Evolutionary conservation across 2,888 invertebrate genomes (phyloP).

Genomic region (Tipula unca): DNA sequence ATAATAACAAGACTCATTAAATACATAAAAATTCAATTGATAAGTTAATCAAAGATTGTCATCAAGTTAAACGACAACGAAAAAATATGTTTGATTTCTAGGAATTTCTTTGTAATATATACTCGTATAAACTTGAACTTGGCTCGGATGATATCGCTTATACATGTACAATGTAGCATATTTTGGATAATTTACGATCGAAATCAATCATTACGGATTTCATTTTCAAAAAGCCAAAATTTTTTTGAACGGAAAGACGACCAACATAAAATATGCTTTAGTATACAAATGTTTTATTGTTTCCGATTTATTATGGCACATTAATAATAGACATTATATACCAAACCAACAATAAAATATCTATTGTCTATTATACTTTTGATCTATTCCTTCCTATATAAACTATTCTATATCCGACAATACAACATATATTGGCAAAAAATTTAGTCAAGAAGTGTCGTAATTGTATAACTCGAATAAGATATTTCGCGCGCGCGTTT

Average conservation of each 20-base stretch:
- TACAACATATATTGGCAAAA: background rate
- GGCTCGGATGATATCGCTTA: background rate
- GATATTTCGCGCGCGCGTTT: background rate
- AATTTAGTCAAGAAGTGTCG: background rate
- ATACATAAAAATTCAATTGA: background rate
- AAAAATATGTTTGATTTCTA: background rate
- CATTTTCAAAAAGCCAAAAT: background rate
- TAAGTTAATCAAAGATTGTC: background rate
- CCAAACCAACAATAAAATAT: background rate
- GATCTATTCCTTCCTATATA: background rate
- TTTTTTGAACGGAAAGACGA: background rate
- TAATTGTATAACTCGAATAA: background rate
- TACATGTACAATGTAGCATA: background rate
- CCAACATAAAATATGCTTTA: background rate
- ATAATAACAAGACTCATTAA: background rate
- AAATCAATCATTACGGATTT: background rate
- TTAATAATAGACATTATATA: background rate
- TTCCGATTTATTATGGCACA: background rate
- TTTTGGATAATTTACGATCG: background rate
- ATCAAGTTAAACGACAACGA: background rate
- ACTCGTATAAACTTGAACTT: background rate
- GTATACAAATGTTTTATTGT: background rate
- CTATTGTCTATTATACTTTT: background rate
- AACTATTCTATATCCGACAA: no score
- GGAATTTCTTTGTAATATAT: background rate